Conservation (phyloP, 1,140 invertebrate species). For the Diorhabda sublineata region DNA sequence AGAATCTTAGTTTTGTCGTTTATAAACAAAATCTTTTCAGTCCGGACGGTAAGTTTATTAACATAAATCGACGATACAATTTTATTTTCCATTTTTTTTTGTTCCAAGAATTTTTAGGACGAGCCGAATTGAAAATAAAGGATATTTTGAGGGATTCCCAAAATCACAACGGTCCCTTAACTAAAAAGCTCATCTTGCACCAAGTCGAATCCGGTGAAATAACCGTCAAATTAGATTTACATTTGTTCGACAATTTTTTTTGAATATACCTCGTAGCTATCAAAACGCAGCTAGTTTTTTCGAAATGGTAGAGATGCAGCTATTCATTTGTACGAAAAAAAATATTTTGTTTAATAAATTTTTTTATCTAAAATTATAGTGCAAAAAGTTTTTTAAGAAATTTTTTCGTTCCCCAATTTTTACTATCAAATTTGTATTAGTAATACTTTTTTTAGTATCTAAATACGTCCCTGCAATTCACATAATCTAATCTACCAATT, state of each 20-base stretch:
- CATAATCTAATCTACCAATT: too few species aligned
- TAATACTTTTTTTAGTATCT: too few species aligned
- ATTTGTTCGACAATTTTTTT: conserved; percentile 56
- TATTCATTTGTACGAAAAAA: too few species aligned
- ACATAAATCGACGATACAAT: neutral
- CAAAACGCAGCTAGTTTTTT: too few species aligned
- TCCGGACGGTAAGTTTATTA: conserved; percentile 62
- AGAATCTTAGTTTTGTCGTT: conserved; percentile 74
- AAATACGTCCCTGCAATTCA: too few species aligned
- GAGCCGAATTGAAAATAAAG: conserved; percentile 67
- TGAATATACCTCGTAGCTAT: too few species aligned
- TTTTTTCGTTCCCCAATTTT: too few species aligned
- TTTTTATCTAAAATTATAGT: too few species aligned
- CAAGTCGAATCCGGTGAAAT: conserved; percentile 72
- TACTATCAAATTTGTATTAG: too few species aligned
- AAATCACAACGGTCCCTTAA: conserved; percentile 63
- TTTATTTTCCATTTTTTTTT: conserved; percentile 16
- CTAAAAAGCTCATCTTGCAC: conserved; percentile 63
- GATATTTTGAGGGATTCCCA: conserved; percentile 63
- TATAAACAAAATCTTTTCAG: conserved; percentile 73
- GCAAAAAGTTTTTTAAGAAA: too few species aligned
- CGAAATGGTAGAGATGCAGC: too few species aligned
- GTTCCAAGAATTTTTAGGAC: conserved; percentile 67
- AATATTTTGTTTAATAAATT: too few species aligned
- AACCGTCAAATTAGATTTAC: conserved; percentile 69